phyloP scores from a whole-genome alignment of 2,888 invertebrate genomes.

The Drosophila mettleri region DNA sequence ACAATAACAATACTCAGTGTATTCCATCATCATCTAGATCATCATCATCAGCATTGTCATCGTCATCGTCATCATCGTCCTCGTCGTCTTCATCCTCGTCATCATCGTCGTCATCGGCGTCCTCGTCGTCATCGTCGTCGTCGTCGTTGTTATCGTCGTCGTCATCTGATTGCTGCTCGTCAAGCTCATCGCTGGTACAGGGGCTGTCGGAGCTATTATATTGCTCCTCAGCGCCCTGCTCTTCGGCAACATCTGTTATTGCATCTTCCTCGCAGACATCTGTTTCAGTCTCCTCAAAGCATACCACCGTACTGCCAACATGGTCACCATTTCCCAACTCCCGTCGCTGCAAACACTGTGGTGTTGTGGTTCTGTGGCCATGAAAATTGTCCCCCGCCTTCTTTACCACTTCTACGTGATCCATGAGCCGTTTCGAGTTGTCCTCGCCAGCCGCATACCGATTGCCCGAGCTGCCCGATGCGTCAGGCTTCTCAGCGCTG shows the following conservation, averaged over 20 bases:
- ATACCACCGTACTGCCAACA: conserved; percentile 22
- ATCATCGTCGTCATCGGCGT: conserved; percentile 1
- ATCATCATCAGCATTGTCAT: conserved; percentile 7
- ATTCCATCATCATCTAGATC: conserved; percentile 7
- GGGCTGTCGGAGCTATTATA: conserved; percentile 43
- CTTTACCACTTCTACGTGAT: neutral
- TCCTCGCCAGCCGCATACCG: conserved; percentile 61
- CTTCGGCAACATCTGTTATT: conserved; percentile 20
- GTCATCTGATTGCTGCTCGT: conserved; percentile 20
- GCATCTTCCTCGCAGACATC: conserved; percentile 28
- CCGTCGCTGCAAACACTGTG: conserved; percentile 11
- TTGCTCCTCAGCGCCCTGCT: conserved; percentile 25
- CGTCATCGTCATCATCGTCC: conserved; percentile 5
- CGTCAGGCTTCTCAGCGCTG: neutral
- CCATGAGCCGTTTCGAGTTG: neutral
- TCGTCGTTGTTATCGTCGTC: conserved; percentile 19
- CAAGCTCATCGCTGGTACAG: conserved; percentile 19
- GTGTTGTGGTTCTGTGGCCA: neutral
- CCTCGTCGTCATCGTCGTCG: conserved; percentile 24
- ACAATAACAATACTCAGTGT: conserved; percentile 13
- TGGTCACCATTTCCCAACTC: conserved; percentile 71
- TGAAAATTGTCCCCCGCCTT: neutral
- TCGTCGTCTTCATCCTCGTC: conserved; percentile 23
- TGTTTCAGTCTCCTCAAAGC: conserved; percentile 25
- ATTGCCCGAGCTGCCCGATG: conserved; percentile 1